phyloP scores from a whole-genome alignment of 2,797 vertebrate species.

The Staurois parvus region DNA sequence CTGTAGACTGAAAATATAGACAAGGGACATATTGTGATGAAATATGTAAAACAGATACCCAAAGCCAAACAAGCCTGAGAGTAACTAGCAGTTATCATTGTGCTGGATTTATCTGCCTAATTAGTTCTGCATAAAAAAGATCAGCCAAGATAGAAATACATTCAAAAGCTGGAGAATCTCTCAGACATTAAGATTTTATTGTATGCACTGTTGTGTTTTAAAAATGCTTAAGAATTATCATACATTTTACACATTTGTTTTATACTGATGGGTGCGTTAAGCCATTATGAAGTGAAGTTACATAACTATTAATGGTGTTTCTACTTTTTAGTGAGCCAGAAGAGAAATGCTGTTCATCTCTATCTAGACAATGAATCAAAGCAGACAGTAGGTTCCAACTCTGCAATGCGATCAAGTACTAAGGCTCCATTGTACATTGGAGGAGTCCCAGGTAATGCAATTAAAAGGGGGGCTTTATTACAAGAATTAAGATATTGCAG shows the following conservation, averaged over 20 bases:
- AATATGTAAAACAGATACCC: neutral
- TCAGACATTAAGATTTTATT: neutral
- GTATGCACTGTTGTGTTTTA: neutral
- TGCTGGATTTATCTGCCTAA: neutral
- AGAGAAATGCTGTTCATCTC: conserved; percentile 81
- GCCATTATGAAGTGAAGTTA: conserved; percentile 10
- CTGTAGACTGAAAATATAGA: too few relatives aligned
- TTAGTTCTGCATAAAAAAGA: conserved; percentile 10
- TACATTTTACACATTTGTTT: neutral
- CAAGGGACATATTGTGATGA: neutral
- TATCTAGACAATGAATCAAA: conserved; percentile 81
- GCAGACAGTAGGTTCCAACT: conserved; percentile 75
- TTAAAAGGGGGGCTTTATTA: too few relatives aligned
- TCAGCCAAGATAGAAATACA: neutral
- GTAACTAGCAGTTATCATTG: conserved; percentile 3
- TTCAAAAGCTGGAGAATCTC: neutral
- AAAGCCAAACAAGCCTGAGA: neutral
- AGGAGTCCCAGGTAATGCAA: conserved; percentile 85
- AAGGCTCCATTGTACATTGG: conserved; percentile 84
- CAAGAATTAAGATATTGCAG: too few relatives aligned
- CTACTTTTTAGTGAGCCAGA: conserved; percentile 81
- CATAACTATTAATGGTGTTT: too few relatives aligned
- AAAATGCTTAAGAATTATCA: neutral
- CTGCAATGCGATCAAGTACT: conserved; percentile 65
- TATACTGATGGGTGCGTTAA: neutral